phyloP scores from a whole-genome alignment of 2,113 vertebrate species.

The Maccullochella peelii region DNA sequence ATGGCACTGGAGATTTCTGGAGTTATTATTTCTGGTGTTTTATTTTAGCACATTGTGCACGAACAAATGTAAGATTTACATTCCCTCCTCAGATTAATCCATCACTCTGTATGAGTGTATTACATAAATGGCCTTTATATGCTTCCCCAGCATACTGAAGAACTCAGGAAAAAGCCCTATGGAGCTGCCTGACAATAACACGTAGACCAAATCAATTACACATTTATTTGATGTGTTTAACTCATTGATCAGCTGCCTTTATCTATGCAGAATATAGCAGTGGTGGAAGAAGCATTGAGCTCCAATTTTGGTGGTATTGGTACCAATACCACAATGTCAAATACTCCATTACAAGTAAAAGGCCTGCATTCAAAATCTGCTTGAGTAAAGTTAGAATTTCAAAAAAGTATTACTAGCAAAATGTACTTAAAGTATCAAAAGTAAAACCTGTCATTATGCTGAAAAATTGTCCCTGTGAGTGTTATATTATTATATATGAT shows the following conservation, averaged over 20 bases:
- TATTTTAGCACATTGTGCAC: not conserved
- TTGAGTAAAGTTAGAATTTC: not conserved
- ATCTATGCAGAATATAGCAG: not conserved
- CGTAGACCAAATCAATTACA: not conserved
- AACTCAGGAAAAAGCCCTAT: not conserved
- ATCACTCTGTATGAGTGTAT: not conserved
- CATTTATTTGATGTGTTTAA: not conserved
- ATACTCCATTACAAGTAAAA: not conserved
- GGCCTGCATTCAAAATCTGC: not conserved
- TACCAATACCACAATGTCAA: not conserved
- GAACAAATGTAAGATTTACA: not conserved
- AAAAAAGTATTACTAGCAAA: not conserved
- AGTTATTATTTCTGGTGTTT: not conserved
- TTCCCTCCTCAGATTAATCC: not conserved
- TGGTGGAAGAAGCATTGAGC: not conserved
- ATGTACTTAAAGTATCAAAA: not conserved
- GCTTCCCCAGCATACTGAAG: not conserved
- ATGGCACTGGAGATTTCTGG: not conserved
- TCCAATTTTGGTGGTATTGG: too few relatives aligned
- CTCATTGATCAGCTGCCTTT: not conserved
- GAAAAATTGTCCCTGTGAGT: not conserved
- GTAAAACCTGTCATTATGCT: not conserved
- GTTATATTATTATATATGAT: not conserved
- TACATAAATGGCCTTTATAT: not conserved
- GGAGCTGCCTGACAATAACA: not conserved